Conservation (phyloP, 1,140 invertebrate species). For the Pseudoatta argentina region DNA sequence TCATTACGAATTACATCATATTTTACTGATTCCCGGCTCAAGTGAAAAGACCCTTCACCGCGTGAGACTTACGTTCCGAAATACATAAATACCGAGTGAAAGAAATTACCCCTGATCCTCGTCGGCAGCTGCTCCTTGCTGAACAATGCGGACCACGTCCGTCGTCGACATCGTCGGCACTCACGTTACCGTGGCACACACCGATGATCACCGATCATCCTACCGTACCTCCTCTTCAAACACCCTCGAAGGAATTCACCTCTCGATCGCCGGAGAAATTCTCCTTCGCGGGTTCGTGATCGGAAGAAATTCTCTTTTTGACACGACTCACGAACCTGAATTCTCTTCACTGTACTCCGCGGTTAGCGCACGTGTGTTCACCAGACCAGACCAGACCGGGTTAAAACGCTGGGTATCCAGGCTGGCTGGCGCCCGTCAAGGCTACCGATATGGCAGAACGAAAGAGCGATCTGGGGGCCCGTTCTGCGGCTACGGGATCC, state of each 20-base stretch:
- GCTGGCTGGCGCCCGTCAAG: slow-evolving; percentile 82
- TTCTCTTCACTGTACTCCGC: slow-evolving; percentile 11
- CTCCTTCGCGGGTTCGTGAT: not conserved
- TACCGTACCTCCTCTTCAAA: not conserved
- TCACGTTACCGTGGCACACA: slow-evolving; percentile 28
- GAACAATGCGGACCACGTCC: slow-evolving; percentile 76
- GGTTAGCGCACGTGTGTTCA: slow-evolving; percentile 58
- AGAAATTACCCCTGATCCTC: slow-evolving; percentile 79
- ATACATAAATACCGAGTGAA: slow-evolving; percentile 8
- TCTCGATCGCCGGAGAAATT: not conserved
- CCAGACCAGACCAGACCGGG: slow-evolving; percentile 32
- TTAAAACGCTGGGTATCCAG: slow-evolving; percentile 67
- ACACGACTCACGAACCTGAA: slow-evolving; percentile 19
- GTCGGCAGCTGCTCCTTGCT: slow-evolving; percentile 72
- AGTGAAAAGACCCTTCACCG: slow-evolving; percentile 32
- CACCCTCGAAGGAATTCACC: slow-evolving; percentile 11
- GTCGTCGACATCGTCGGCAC: slow-evolving; percentile 78
- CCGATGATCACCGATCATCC: slow-evolving; percentile 63
- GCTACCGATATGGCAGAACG: slow-evolving; percentile 66
- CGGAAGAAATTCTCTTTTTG: not conserved
- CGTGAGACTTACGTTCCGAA: slow-evolving; percentile 20
- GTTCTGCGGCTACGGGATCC: not conserved
- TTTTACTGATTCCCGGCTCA: slow-evolving; percentile 30
- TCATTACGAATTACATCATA: too few relatives aligned
- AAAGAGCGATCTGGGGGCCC: slow-evolving; percentile 31